Base-by-base conservation (phyloP, 2,888 invertebrate genomes). In the Oscheius onirici region DNA sequence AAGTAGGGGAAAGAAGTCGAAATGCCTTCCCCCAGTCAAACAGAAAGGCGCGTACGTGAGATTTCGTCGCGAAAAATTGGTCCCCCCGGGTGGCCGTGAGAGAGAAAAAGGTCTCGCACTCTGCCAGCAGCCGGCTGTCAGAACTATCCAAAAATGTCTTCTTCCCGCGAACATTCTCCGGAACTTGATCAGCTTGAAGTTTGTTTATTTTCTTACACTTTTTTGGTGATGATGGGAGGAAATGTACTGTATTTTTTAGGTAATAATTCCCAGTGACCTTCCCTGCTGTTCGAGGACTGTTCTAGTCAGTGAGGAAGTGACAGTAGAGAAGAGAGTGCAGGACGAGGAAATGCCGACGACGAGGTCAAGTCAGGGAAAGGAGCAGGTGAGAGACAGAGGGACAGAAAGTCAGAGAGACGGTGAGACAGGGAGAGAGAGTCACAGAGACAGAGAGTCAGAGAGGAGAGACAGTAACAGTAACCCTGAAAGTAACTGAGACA, bases 281-380 rank as follows among this genome's bases (percentile, higher is more conserved):
- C 55, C 58, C 13, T 58, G 58, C 13, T 58, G 58, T 20, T 58
- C 58, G 20, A 58, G 11, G 41, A 17, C 20, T 40, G 15, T 17
- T 28, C 34, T n/a, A 41, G 40, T 20, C 34, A 40, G 15, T 40
- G 58, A 41, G n/a, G 40, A 40, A 22, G 55, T 34, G 34, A 34
- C 3, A 8, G 34, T 15, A 26, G 55, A 15, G 55, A 28, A 26
- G 17, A 55, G 3, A 26, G 17, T 6, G 8, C 34, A 34, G 34
- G 34, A n/a, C 13, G n/a, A n/a, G 10, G 43, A 41, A 41, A 58
- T 58, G 58, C 58, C 58, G 20, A 40, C 6, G 15, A 58, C 58
- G 8, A 13, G 58, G 17, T n/a, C 17, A 2, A 41, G 40, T 13
- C 58, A 58, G 17, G 41, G 40, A 2, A 58, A 58, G 20, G 17